Evolutionary conservation across 2,888 invertebrate species (phyloP).

Genomic region (Drosophila paranaensis): DNA sequence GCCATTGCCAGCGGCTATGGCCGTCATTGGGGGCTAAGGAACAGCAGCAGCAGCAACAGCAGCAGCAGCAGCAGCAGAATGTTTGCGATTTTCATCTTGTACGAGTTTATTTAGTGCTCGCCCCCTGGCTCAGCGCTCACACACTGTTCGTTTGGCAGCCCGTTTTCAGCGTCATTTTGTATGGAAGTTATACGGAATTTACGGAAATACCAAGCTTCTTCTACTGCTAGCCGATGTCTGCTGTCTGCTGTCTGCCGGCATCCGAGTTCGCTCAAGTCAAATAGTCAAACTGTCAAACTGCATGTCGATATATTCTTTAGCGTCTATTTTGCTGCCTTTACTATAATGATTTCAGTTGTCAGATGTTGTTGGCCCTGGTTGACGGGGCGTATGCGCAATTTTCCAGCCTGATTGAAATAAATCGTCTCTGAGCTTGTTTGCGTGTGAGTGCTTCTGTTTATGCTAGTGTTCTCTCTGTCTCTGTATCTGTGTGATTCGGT

Average conservation of each 20-base stretch:
- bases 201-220: constrained; percentile 19
- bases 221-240: constrained; percentile 12
- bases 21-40: constrained; percentile 19
- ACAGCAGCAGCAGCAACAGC: constrained; percentile 28
- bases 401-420: constrained; percentile 70
- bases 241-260: constrained; percentile 47
- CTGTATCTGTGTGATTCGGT: constrained; percentile 11
- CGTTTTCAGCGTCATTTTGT: constrained; percentile 50
- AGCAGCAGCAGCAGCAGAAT: constrained; percentile 49
- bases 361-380: constrained; percentile 41
- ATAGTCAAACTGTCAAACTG: constrained; percentile 76
- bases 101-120: constrained; percentile 68
- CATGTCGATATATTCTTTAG: constrained; percentile 74
- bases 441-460: constrained; percentile 16
- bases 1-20: constrained; percentile 49
- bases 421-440: constrained; percentile 41
- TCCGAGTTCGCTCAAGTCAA: constrained; percentile 71
- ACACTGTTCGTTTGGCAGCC: constrained; percentile 40
- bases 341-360: constrained; percentile 74
- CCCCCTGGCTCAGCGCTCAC: constrained; percentile 12
- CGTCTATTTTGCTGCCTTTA: constrained; percentile 58
- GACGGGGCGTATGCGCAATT: constrained; percentile 70
- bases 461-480: constrained; percentile 4
- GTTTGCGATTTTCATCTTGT: constrained; percentile 74
- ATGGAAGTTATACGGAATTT: constrained; percentile 25